These are phyloP conservation scores for Chrysochloris asiatica DNA, from an alignment of 2,113 vertebrate species.

Conservation along the genomic window DNA sequence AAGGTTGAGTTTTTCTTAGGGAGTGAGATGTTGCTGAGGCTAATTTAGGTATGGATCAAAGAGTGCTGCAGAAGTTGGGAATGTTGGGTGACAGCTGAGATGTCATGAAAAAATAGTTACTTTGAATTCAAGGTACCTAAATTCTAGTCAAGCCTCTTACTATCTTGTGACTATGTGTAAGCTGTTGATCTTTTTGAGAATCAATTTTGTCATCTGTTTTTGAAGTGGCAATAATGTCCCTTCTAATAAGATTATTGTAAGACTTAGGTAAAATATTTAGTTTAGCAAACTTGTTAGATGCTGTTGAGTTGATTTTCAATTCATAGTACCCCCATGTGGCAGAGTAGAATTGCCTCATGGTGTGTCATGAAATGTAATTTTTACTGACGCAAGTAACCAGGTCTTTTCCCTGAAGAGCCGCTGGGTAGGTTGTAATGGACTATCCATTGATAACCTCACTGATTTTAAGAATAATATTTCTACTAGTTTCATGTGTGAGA, in stretches of 20 bases:
- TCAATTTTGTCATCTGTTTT: not conserved
- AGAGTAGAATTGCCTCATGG: not conserved
- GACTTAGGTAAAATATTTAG: not conserved
- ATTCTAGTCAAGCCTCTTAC: not conserved
- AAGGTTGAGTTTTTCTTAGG: not conserved
- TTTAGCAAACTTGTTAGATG: not conserved
- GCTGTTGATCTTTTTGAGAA: not conserved
- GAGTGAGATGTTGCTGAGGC: not conserved
- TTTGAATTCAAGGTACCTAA: not conserved
- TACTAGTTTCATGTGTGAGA: not conserved
- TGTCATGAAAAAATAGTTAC: not conserved
- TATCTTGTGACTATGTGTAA: not conserved
- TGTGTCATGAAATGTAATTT: not conserved
- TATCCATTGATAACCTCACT: too few species aligned
- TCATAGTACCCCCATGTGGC: not conserved
- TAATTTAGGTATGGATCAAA: not conserved
- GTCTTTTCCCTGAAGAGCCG: too few species aligned
- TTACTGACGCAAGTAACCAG: not conserved
- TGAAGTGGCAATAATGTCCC: not conserved
- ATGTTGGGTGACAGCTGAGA: not conserved
- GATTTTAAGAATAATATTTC: not conserved
- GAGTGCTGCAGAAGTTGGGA: not conserved
- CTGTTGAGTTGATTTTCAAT: not conserved
- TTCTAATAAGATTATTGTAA: not conserved
- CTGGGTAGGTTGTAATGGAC: not conserved